Base-by-base conservation (phyloP, 2,113 vertebrate species). In the Hiodon alosoides region DNA sequence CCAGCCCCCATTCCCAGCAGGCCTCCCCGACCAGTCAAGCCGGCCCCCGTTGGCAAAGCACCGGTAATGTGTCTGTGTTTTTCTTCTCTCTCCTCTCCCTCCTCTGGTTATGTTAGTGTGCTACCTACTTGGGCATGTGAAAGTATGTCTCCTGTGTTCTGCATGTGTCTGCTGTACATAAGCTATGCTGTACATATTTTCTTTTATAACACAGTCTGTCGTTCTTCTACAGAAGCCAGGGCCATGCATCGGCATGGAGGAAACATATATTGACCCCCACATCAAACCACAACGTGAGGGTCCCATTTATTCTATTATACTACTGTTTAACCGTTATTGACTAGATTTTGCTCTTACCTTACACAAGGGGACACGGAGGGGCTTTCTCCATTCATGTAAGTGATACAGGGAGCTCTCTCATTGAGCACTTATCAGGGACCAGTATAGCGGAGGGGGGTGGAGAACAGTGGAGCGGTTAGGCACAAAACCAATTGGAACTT, bases 241-340 rank as follows among this genome's bases (percentile, higher is more conserved):
- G 52, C 51, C 65, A 9, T 77, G 75, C n/a, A 73, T 67, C 13
- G 73, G 76, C 13, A 46, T 68, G 2, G 77, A 86, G 2, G 81
- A 85, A 7, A 77, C 79, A 55, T 59, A 48, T 64, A 16, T 69
- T 5, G 83, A 87, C 52, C 58, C 70, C 69, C 83, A 69, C 67
- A 65, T 16, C 59, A 83, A 72, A 55, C 31, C 31, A 31, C 90
- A 83, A 83, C 86, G 91, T 91, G 69, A 87, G 86, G 75, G 3
- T 54, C 31, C 57, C 16, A 46, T 59, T 58, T 61, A 5, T 14
- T n/a, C 54, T 61, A 3, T 72, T 53, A 48, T 57, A 7, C 48
- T 54, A 4, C 61, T 31, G 31, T 31, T 31, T 31, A 31, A 31
- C 31, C 31, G 31, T 31, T 31, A 31, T 31, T 31, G 31, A 31